A percentile compares a stretch with the other conserved stretches of the same genome.
These are phyloP conservation scores for Gryllus longicercus DNA, from an alignment of 2,888 invertebrate species.

Conservation along the genomic window DNA sequence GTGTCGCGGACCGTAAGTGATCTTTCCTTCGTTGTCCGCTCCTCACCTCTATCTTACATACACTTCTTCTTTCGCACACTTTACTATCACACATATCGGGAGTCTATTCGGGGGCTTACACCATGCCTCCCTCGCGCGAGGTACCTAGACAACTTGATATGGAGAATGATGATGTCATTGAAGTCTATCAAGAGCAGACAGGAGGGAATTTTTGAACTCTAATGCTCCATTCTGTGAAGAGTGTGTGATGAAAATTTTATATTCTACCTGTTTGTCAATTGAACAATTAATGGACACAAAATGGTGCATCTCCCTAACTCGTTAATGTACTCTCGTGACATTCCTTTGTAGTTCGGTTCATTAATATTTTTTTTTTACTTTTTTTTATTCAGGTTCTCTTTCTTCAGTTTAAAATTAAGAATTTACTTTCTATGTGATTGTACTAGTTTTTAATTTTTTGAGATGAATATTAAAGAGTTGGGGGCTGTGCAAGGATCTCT, in stretches of 20 bases:
- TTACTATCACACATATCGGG: no score
- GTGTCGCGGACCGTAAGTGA: no score
- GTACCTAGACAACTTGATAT: slow-evolving; percentile 54
- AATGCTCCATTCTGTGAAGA: background rate
- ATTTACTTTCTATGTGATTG: background rate
- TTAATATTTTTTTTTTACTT: background rate
- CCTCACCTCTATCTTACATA: no score
- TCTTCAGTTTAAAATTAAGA: background rate
- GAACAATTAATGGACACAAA: background rate
- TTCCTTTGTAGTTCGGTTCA: background rate
- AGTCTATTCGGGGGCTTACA: no score
- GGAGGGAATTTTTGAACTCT: slow-evolving; percentile 48
- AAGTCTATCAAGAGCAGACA: slow-evolving; percentile 65
- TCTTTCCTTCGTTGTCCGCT: no score
- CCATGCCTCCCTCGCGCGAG: no score
- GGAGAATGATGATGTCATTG: slow-evolving; percentile 69
- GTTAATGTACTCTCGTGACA: background rate
- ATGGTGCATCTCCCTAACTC: background rate
- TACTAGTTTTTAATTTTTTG: background rate
- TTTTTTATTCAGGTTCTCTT: background rate
- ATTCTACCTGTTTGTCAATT: background rate
- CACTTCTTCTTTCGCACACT: no score
- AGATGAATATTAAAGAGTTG: background rate
- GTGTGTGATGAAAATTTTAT: slow-evolving; percentile 11
- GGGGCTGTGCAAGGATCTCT: background rate